These are phyloP conservation scores for Lycophotia porphyrea DNA, from an alignment of 2,888 invertebrate genomes.

Conservation along the genomic window DNA sequence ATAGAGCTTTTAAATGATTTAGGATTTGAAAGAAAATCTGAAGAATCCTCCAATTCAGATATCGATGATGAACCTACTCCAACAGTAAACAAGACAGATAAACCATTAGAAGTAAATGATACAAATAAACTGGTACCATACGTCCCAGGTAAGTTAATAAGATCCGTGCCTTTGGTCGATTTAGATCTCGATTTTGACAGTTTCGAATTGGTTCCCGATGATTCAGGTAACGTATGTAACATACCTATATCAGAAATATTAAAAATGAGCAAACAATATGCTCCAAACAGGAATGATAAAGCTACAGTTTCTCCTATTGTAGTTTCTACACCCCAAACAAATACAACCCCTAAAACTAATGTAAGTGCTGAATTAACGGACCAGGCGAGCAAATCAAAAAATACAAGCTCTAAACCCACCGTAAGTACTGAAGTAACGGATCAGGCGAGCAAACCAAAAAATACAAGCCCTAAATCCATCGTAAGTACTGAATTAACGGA, in stretches of 20 bases:
- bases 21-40: slow-evolving; percentile 56
- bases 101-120: slow-evolving; percentile 2
- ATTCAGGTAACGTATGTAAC: not conserved
- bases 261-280: slow-evolving; percentile 19
- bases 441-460: slow-evolving; percentile 68
- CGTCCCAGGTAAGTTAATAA: slow-evolving; percentile 66
- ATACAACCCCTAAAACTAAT: slow-evolving; percentile 46
- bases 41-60: slow-evolving; percentile 51
- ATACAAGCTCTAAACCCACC: slow-evolving; percentile 54
- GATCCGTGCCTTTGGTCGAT: slow-evolving; percentile 77
- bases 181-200: slow-evolving; percentile 72
- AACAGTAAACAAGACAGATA: slow-evolving; percentile 9
- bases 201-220: slow-evolving; percentile 43
- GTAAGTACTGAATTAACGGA: slow-evolving; percentile 65
- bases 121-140: slow-evolving; percentile 4
- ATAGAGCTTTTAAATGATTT: slow-evolving; percentile 72
- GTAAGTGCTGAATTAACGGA: slow-evolving; percentile 32
- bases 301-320: slow-evolving; percentile 40
- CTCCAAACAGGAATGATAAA: slow-evolving; percentile 2
- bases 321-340: slow-evolving; percentile 74
- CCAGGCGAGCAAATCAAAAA: slow-evolving; percentile 68
- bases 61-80: slow-evolving; percentile 24
- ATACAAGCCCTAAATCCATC: slow-evolving; percentile 70
- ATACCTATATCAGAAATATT: slow-evolving; percentile 32
- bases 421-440: slow-evolving; percentile 33